Evolutionary conservation across 2,113 vertebrate genomes (phyloP).

Genomic region (Ovis canadensis): DNA sequence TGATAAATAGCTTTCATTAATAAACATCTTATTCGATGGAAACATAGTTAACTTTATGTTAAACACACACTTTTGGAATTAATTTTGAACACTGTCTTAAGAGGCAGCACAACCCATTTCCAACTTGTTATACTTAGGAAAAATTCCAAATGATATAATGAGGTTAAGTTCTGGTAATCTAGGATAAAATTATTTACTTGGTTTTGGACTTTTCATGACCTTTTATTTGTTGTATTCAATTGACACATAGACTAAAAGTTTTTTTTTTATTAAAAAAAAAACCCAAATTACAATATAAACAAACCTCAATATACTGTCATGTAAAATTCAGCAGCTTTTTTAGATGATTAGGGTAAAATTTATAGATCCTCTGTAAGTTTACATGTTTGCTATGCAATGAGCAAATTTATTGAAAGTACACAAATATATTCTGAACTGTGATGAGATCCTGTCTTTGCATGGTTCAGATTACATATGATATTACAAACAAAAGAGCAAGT

Average conservation of each 20-base stretch:
- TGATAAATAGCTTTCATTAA: conserved; percentile 85
- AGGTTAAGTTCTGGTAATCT: conserved; percentile 68
- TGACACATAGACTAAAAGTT: conserved; percentile 7
- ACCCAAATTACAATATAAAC: conserved; percentile 52
- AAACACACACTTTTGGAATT: conserved; percentile 75
- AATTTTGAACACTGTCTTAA: conserved; percentile 68
- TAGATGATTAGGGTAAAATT: conserved; percentile 58
- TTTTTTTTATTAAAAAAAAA: not conserved
- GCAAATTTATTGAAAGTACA: conserved; percentile 61
- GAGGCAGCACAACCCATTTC: conserved; percentile 70
- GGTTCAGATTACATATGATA: conserved; percentile 65
- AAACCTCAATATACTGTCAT: conserved; percentile 54
- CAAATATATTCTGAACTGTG: conserved; percentile 64
- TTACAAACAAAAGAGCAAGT: conserved; percentile 68
- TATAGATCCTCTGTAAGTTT: conserved; percentile 75
- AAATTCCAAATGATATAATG: conserved; percentile 36
- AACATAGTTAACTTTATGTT: conserved; percentile 84
- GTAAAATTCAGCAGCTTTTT: conserved; percentile 51
- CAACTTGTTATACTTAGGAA: conserved; percentile 59
- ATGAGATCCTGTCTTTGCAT: conserved; percentile 46
- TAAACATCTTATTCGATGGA: conserved; percentile 86
- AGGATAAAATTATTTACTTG: conserved; percentile 64
- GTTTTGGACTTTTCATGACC: conserved; percentile 56
- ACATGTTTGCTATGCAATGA: conserved; percentile 84
- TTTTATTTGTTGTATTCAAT: conserved; percentile 64